A percentile compares a stretch with the other conserved stretches of the same genome.
phyloP scores from a whole-genome alignment of 1,140 invertebrate species.

The Neodiprion pinetum region DNA sequence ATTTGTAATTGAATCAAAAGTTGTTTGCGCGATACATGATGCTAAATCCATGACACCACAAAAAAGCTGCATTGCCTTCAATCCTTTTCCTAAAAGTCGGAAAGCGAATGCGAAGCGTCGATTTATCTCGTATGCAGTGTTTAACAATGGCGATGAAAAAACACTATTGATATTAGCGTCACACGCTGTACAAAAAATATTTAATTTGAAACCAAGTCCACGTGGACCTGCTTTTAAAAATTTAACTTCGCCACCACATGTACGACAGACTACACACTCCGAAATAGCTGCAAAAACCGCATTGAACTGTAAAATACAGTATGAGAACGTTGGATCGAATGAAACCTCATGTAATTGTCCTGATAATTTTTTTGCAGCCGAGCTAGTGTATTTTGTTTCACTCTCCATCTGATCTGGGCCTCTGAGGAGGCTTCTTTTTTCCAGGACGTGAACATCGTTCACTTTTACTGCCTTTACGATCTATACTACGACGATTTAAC shows the following conservation, averaged over 20 bases:
- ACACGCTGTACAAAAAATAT: conserved; percentile 13
- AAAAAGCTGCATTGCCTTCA: conserved; percentile 29
- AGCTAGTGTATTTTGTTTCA: conserved; percentile 9
- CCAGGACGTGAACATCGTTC: no score
- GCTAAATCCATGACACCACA: conserved; percentile 30
- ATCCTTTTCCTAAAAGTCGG: conserved; percentile 23
- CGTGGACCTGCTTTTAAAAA: conserved; percentile 21
- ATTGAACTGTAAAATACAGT: conserved; percentile 26
- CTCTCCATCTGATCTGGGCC: no score
- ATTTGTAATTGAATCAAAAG: conserved; percentile 21
- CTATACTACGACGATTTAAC: no score
- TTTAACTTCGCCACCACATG: conserved; percentile 22
- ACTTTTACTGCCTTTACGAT: no score
- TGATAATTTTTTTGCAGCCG: conserved; percentile 32
- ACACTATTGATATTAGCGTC: conserved; percentile 18
- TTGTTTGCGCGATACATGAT: conserved; percentile 24
- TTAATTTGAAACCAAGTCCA: conserved; percentile 28
- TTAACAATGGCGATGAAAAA: conserved; percentile 20
- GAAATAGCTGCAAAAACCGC: conserved; percentile 29
- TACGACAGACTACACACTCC: conserved; percentile 23
- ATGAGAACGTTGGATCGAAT: conserved; percentile 23
- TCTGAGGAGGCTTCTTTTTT: no score
- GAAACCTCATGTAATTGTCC: conserved; percentile 24
- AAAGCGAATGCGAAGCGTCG: conserved; percentile 29
- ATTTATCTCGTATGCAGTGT: conserved; percentile 32